Percentiles rank a stretch among this genome's conserved stretches.
phyloP scores from a whole-genome alignment of 2,888 invertebrate genomes.

The Melinopterus prodromus region DNA sequence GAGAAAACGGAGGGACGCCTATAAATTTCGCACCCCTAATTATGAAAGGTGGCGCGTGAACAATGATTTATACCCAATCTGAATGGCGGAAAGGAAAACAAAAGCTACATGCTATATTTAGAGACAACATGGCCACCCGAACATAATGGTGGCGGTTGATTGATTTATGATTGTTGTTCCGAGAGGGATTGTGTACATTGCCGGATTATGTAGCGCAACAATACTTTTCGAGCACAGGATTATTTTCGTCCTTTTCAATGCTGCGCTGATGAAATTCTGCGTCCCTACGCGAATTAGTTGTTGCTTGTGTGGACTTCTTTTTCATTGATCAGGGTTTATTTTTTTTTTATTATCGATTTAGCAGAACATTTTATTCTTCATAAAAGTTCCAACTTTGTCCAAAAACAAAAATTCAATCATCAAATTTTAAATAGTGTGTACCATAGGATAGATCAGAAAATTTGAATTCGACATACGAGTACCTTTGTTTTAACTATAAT shows the following conservation, averaged over 20 bases:
- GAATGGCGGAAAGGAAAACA: background rate
- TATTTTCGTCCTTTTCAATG: background rate
- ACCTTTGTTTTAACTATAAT: no score
- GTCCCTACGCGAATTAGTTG: background rate
- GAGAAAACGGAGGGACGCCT: background rate
- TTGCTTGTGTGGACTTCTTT: background rate
- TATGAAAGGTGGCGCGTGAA: background rate
- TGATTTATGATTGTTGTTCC: background rate
- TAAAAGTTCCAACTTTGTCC: no score
- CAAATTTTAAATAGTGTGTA: no score
- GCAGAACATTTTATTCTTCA: no score
- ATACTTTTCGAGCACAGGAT: background rate
- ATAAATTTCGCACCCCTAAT: background rate
- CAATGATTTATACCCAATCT: background rate
- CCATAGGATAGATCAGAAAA: no score
- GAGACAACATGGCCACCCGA: background rate
- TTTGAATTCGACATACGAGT: no score
- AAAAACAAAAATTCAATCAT: no score
- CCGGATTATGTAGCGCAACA: background rate
- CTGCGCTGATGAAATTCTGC: background rate
- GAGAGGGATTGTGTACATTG: background rate
- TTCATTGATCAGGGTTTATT: no score
- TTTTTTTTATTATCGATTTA: no score
- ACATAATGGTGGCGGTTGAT: background rate
- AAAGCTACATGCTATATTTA: conserved; percentile 4